Base-by-base conservation (phyloP, 1,140 invertebrate genomes). In the Lucilia sericata region DNA sequence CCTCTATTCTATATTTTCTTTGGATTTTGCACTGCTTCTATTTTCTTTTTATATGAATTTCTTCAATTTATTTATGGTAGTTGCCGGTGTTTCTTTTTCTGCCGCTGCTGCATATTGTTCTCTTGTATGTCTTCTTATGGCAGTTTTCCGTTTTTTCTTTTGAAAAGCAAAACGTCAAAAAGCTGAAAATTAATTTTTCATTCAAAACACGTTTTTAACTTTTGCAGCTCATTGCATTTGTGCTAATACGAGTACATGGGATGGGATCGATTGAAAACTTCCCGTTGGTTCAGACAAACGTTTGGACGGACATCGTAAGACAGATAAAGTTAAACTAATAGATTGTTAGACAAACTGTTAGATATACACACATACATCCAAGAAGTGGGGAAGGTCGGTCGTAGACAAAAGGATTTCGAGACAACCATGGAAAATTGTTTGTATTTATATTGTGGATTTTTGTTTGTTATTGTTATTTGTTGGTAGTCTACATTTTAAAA, bases 141-240 rank as follows among this genome's bases (percentile, higher is more conserved):
- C 19, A 70, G n/a, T 21, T 70, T 21, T 19, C 5, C 55, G 55
- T 60, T n/a, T n/a, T 3, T 60, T 60, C 2, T 60, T 60, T 60
- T 17, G 55, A 60, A 60, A 25, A 70, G 17, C 65, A 21, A 30
- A 30, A 70, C 65, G 21, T 70, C 65, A 70, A 70, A 70, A 70
- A 70, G 65, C 17, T 70, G 65, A 70, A 70, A 70, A 70, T 70
- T 70, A 70, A 70, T 70, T 70, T 70, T 70, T 70, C 65, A 70
- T 70, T 70, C 65, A 25, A 70, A 70, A 70, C 65, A 70, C 65
- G 65, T 70, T 70, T 21, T 70, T 70, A 70, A 70, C 65, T 70
- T 70, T 70, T 70, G 65, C 65, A 70, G 65, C 65, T 21, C 65
- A 21, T 70, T 70, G 19, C n/a, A 10, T 21, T 70, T 70, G n/a